Conservation (phyloP, 2,888 invertebrate genomes). For the Odontocolon sp. region DNA sequence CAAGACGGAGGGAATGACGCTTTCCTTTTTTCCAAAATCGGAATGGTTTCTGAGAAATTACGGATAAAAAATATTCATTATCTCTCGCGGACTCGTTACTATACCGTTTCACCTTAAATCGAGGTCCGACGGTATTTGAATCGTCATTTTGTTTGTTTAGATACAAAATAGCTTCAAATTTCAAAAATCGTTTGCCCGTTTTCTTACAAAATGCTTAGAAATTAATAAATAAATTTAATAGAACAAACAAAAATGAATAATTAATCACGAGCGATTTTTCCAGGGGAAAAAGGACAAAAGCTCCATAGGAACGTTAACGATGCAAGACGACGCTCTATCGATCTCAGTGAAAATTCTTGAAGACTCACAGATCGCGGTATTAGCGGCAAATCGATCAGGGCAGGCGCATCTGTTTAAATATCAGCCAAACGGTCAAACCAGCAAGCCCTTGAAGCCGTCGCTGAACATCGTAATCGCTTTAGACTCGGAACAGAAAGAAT, state of each 20-base stretch:
- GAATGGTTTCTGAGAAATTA: too few species aligned
- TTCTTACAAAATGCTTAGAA: too few species aligned
- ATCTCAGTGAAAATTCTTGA: constrained; percentile 82
- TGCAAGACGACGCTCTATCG: constrained; percentile 86
- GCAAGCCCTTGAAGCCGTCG: constrained; percentile 86
- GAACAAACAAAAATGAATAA: background rate
- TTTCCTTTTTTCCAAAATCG: too few species aligned
- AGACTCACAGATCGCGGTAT: constrained; percentile 81
- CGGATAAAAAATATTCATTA: too few species aligned
- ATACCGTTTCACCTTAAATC: too few species aligned
- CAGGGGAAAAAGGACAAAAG: constrained; percentile 81
- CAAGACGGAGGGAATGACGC: too few species aligned
- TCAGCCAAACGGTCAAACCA: constrained; percentile 87
- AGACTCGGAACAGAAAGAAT: constrained; percentile 81
- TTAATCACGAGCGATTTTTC: constrained; percentile 19
- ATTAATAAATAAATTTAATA: background rate
- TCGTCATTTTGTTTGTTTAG: too few species aligned
- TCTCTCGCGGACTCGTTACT: too few species aligned
- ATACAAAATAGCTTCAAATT: too few species aligned
- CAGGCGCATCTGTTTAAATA: constrained; percentile 90
- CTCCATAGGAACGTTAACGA: constrained; percentile 84
- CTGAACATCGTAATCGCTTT: constrained; percentile 84
- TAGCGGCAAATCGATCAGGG: constrained; percentile 88
- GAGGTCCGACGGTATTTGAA: too few species aligned
- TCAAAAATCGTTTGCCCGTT: too few species aligned